phyloP scores from a whole-genome alignment of 2,797 vertebrate species.

The Sebastes iracundus region DNA sequence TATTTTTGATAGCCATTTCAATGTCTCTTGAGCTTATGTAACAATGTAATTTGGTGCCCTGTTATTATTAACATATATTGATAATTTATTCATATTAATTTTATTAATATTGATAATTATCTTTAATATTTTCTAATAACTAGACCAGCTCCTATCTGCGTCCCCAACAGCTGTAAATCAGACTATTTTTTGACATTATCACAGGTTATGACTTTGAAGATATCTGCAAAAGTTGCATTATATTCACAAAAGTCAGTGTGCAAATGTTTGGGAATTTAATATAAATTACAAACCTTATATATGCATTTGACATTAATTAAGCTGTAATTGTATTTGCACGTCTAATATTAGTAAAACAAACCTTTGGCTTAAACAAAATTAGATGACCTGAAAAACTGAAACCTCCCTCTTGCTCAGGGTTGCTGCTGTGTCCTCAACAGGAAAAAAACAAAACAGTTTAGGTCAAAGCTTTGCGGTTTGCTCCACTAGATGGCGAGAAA shows the following conservation, averaged over 20 bases:
- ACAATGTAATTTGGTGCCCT: too few species aligned
- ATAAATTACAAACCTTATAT: background rate
- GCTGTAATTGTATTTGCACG: background rate
- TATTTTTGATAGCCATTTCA: too few species aligned
- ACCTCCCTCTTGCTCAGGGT: background rate
- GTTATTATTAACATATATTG: too few species aligned
- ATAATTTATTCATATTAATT: too few species aligned
- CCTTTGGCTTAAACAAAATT: background rate
- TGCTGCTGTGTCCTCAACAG: background rate
- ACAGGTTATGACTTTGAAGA: background rate
- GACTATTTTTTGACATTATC: background rate
- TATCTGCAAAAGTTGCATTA: background rate
- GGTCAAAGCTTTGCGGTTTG: background rate
- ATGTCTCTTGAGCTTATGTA: too few species aligned
- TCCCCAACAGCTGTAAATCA: too few species aligned
- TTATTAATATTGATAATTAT: too few species aligned
- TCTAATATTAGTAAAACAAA: background rate
- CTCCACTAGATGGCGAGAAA: constrained; percentile 75
- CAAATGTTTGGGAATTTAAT: background rate
- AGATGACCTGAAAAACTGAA: background rate
- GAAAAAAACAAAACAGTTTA: background rate
- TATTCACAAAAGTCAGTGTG: background rate
- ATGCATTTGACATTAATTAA: background rate
- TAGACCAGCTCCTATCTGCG: too few species aligned
- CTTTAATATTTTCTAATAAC: too few species aligned